Base-by-base conservation (phyloP, 2,888 invertebrate species). In the Cordilura impudica region DNA sequence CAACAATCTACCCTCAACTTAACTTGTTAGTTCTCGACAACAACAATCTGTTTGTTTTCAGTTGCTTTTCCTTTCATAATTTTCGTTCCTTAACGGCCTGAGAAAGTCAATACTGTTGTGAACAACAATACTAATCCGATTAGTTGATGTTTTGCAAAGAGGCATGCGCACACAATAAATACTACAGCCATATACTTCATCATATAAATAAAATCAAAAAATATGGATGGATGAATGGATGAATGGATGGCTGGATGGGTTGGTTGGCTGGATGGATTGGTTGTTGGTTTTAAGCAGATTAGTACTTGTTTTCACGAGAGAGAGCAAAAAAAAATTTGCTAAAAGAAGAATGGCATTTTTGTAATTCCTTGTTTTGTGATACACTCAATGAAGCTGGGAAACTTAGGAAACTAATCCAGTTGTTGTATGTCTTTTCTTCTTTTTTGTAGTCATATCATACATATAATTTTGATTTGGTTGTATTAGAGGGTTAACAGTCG, bases 91-190 rank as follows among this genome's bases (percentile, higher is more conserved):
- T 65, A 80, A 75, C 63, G 79, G 75, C 85, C 87, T 87, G 87
- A 85, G 88, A 88, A 87, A 87, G 87, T 87, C 88, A 87, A 88
- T 80, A 83, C 82, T 71, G 21, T 75, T 82, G 65, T 79, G 74
- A 81, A 83, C 88, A 82, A 83, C 88, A 88, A 84, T 84, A 84
- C 84, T 88, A 87, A 87, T 87, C 87, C 83, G 87, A 86, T 84
- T 84, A 83, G 81, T 78, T 54, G 69, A 81, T 83, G 83, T 84
- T 82, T 78, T 79, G 70, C 70, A 31, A 80, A 82, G 74, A 77
- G 81, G 82, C 82, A 78, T 77, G 81, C 74, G 75, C 79, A 79
- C n/a, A 39, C 71, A 45, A 56, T 18, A 60, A 16, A 35, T 61
- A 47, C 23, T 61, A 53, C 29, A 60, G 53, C 35, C 53, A 75